These are phyloP conservation scores for Syrista parreyssii DNA, from an alignment of 2,888 invertebrate species.

Conservation along the genomic window DNA sequence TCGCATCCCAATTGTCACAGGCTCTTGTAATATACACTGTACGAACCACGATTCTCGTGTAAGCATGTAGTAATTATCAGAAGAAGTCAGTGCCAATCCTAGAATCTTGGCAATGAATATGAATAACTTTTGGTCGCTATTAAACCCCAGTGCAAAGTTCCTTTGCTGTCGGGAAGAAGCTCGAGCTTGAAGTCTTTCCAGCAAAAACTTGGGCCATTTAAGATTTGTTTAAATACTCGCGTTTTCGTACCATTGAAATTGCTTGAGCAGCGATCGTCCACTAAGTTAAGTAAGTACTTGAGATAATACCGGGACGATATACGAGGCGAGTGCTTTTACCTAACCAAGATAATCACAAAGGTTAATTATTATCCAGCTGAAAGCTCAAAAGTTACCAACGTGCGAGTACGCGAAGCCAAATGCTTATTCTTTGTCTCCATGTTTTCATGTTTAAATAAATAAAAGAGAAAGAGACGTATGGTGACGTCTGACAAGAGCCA, in stretches of 20 bases:
- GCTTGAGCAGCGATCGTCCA: neutral
- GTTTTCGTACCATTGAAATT: neutral
- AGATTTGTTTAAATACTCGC: neutral
- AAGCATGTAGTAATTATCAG: neutral
- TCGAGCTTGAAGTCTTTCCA: neutral
- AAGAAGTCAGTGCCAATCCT: neutral
- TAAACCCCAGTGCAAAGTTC: neutral
- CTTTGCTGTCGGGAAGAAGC: neutral
- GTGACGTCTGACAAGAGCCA: neutral
- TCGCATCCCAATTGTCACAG: constrained; percentile 21
- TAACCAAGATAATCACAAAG: neutral
- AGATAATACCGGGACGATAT: neutral
- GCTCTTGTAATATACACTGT: constrained; percentile 9
- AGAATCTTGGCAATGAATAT: neutral
- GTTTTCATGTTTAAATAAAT: neutral
- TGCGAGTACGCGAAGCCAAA: neutral
- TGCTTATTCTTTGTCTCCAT: neutral
- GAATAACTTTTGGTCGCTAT: neutral
- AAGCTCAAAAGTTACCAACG: neutral
- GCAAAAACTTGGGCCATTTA: neutral
- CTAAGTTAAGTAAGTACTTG: neutral
- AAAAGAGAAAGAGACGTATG: neutral
- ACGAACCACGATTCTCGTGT: neutral
- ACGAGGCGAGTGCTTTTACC: neutral
- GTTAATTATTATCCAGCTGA: neutral